Evolutionary conservation across 1,140 invertebrate genomes (phyloP).

Genomic region (Hylyphantes graminicola): DNA sequence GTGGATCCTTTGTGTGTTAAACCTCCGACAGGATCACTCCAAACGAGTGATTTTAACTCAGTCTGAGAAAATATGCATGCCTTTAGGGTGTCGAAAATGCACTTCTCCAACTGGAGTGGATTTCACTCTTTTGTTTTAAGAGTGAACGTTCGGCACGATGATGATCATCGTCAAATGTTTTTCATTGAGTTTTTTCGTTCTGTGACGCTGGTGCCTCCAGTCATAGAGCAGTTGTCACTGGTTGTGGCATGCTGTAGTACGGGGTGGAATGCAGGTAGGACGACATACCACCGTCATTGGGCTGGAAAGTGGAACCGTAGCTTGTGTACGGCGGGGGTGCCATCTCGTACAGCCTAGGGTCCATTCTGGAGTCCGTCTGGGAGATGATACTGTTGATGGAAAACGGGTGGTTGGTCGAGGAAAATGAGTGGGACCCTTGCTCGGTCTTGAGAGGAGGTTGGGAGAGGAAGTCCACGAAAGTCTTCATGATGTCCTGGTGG

Average conservation of each 20-base stretch:
- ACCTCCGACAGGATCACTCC: too few species aligned
- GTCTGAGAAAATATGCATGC: too few species aligned
- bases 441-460: slow-evolving; percentile 62
- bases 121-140: too few species aligned
- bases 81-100: too few species aligned
- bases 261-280: slow-evolving; percentile 63
- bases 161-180: too few species aligned
- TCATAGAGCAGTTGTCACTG: slow-evolving; percentile 15
- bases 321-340: slow-evolving; percentile 37
- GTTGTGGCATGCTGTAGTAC: slow-evolving; percentile 9
- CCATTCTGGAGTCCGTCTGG: slow-evolving; percentile 76
- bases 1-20: too few species aligned
- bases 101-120: too few species aligned
- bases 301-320: slow-evolving; percentile 71
- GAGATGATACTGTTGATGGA: slow-evolving; percentile 88
- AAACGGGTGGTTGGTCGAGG: slow-evolving; percentile 83
- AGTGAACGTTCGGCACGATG: too few species aligned
- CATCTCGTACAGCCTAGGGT: slow-evolving; percentile 71
- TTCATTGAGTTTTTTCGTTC: too few species aligned
- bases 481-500: slow-evolving; percentile 61
- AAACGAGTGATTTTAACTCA: too few species aligned
- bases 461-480: slow-evolving; percentile 61
- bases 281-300: slow-evolving; percentile 68
- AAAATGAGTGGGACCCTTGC: slow-evolving; percentile 63
- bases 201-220: too few species aligned